Evolutionary conservation across 35 echinoderm and acorn worm genomes (phyloP), one percentile per base, ranked within the genome.

Genomic region (Heliocidaris tuberculata): DNA sequence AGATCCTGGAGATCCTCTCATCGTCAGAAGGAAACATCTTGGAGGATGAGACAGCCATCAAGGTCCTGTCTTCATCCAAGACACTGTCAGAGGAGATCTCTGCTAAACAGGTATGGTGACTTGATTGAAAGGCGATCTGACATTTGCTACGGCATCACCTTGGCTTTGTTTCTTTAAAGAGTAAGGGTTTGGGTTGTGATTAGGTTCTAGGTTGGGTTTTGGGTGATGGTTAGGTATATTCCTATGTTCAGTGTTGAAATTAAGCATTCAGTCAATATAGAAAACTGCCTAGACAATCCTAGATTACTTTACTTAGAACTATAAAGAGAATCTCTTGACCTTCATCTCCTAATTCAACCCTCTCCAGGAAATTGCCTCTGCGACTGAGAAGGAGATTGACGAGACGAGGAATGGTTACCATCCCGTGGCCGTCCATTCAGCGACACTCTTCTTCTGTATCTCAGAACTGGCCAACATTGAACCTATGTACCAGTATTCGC

Each of bases 401-500:
- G 98, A 97, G 86, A 99, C 98, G 2, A 96, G 96, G 92, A 99
- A 97, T 95, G 98, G 96, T 10, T 97, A 99, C 93, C 96, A 96
- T 7, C 98, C 98, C 17, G 98, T 99, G 19, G 96, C 98, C 9
- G 95, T 96, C n/a, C 98, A 99, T 48, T 99, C 98, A 6, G 95
- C 98, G 29, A 99, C 96, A 0, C 93, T 99, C 48, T 99, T 99
- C 94, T 99, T 99, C 95, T 99, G 98, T 92, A 99, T 99, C 92
- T 99, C 98, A 27, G 98, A 99, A 49, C 86, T 98, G 94, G 97
- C 97, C 70, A 97, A 97, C 88, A 99, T 99, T 95, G 98, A 99
- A 92, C 98, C 98, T 30, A 99, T 99, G 98, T 99, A 99, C 93
- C 98, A 99, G 94, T 99, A 99, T 78, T 99, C 98, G 35, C 86